Percentiles rank a stretch among this genome's conserved stretches.
These are phyloP conservation scores for Gobio gobio DNA, from an alignment of 2,113 vertebrate genomes.

Conservation along the genomic window DNA sequence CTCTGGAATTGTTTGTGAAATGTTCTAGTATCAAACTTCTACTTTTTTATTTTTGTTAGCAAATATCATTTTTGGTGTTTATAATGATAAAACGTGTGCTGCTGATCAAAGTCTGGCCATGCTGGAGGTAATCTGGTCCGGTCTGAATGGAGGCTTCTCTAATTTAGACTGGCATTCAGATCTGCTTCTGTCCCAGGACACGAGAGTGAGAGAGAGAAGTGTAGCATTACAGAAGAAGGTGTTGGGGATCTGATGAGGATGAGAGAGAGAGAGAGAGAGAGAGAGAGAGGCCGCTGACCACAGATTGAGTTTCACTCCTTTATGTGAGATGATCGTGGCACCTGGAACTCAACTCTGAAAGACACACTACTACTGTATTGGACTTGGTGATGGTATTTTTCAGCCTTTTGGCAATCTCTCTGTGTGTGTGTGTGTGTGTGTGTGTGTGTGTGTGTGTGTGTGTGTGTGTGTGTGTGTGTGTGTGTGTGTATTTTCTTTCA, in stretches of 20 bases:
- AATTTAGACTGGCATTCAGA: conserved; percentile 37
- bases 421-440: too few species aligned
- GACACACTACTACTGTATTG: conserved; percentile 13
- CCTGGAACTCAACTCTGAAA: conserved; percentile 22
- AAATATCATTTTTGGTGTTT: neutral
- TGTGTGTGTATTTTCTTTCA: too few species aligned
- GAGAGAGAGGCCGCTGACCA: conserved; percentile 20
- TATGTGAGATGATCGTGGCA: conserved; percentile 19
- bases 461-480: too few species aligned
- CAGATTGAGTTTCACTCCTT: conserved; percentile 41
- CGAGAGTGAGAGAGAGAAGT: conserved; percentile 17
- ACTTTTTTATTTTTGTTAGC: neutral
- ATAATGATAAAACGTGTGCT: neutral
- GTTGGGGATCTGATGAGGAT: conserved; percentile 36
- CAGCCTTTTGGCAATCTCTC: neutral
- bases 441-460: too few species aligned
- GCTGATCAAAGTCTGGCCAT: neutral
- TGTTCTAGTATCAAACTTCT: too few species aligned
- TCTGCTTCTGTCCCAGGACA: conserved; percentile 26
- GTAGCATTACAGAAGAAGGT: conserved; percentile 24
- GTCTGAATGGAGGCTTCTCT: conserved; percentile 10
- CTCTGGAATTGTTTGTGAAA: too few species aligned
- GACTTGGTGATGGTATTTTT: neutral
- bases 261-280: neutral
- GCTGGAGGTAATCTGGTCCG: neutral